Conservation (phyloP, 2,113 vertebrate genomes). For the Leptosomus discolor region DNA sequence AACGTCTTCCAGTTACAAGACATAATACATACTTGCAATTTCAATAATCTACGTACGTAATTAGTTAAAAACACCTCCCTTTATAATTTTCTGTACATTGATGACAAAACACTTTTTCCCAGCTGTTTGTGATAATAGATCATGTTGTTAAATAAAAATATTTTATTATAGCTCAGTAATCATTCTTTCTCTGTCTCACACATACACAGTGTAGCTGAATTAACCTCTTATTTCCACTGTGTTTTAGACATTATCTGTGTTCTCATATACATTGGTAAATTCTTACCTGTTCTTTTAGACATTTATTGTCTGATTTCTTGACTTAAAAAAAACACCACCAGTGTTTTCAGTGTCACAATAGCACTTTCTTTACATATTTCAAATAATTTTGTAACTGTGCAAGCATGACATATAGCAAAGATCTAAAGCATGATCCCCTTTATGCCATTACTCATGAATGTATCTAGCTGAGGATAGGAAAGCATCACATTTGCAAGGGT, state of each 20-base stretch:
- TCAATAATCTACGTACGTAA: background rate
- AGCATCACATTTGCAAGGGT: background rate
- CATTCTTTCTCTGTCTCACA: background rate
- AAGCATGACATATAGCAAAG: background rate
- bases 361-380: background rate
- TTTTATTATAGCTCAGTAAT: background rate
- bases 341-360: background rate
- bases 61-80: background rate
- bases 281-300: background rate
- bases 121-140: background rate
- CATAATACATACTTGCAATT: fast-evolving
- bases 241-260: background rate
- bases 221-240: background rate
- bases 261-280: background rate
- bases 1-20: background rate
- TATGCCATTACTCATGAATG: background rate
- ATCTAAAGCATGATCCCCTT: background rate
- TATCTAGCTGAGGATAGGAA: background rate
- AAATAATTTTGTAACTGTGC: background rate
- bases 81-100: too few species aligned
- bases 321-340: background rate
- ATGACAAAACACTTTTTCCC: background rate
- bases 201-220: background rate
- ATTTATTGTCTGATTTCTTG: background rate
- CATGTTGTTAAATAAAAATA: background rate